These are phyloP conservation scores for Psilopogon haemacephalus DNA, from an alignment of 2,113 vertebrate species.

Conservation along the genomic window DNA sequence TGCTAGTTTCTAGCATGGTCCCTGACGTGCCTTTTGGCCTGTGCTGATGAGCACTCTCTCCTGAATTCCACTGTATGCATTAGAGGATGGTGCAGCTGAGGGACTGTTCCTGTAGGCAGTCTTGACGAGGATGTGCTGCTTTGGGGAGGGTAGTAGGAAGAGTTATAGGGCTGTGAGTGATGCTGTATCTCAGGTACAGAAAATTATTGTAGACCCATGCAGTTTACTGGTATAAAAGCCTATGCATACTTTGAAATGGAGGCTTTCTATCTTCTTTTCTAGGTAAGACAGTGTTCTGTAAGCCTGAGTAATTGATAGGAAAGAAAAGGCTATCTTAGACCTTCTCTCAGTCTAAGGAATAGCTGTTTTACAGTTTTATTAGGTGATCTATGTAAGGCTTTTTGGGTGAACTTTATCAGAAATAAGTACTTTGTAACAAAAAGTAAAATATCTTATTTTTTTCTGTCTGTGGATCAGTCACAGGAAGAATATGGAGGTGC, in stretches of 20 bases:
- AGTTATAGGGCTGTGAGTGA: background rate
- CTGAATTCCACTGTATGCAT: background rate
- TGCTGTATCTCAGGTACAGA: background rate
- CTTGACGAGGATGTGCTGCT: fast-evolving
- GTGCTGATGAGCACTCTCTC: background rate
- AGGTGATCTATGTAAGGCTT: background rate
- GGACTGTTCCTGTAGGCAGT: background rate
- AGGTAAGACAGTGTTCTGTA: background rate
- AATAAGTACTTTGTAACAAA: background rate
- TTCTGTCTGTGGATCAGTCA: background rate
- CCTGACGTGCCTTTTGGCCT: background rate
- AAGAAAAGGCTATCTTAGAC: background rate
- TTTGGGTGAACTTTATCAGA: background rate
- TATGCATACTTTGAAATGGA: background rate
- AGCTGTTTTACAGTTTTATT: background rate
- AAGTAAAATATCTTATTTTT: background rate
- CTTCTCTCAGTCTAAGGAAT: background rate
- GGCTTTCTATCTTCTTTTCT: background rate
- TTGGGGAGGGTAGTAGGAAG: background rate
- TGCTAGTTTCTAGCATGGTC: background rate
- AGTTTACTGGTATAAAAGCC: background rate
- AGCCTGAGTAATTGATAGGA: background rate
- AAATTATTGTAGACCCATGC: background rate
- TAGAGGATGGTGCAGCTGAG: background rate
- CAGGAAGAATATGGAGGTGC: background rate